These are phyloP conservation scores for Tenualosa thibaudeaui DNA, from an alignment of 2,797 vertebrate species.

Conservation along the genomic window DNA sequence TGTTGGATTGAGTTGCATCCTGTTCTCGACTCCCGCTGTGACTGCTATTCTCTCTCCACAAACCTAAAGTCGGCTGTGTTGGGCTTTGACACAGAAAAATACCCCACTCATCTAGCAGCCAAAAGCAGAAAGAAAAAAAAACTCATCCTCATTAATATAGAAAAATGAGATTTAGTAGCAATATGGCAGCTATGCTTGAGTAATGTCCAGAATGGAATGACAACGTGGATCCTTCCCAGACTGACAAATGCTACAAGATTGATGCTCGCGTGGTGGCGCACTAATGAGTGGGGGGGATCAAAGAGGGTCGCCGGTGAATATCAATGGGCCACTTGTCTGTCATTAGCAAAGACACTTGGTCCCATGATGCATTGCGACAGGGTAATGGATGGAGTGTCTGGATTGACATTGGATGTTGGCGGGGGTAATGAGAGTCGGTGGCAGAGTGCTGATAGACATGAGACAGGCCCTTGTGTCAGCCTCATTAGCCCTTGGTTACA, in stretches of 20 bases:
- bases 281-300: constrained; percentile 45
- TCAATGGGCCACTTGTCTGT: constrained; percentile 44
- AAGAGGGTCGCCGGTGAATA: constrained; percentile 40
- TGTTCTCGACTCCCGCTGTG: neutral
- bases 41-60: neutral
- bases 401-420: constrained; percentile 41
- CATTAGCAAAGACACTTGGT: constrained; percentile 35
- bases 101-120: neutral
- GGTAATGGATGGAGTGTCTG: constrained; percentile 39
- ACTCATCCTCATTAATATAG: constrained; percentile 46
- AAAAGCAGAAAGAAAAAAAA: neutral
- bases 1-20: neutral
- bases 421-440: constrained; percentile 32
- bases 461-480: neutral
- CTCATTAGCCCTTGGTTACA: neutral
- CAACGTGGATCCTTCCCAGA: constrained; percentile 41
- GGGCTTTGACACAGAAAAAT: neutral
- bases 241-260: constrained; percentile 48
- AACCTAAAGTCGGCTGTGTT: neutral
- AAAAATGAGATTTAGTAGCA: constrained; percentile 42
- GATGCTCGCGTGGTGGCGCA: constrained; percentile 41
- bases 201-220: constrained; percentile 46
- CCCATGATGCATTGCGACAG: constrained; percentile 36
- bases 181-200: constrained; percentile 2
- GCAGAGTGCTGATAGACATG: constrained; percentile 25